phyloP scores from a whole-genome alignment of 2,888 invertebrate genomes.

The Branchinecta sandiegonensis region DNA sequence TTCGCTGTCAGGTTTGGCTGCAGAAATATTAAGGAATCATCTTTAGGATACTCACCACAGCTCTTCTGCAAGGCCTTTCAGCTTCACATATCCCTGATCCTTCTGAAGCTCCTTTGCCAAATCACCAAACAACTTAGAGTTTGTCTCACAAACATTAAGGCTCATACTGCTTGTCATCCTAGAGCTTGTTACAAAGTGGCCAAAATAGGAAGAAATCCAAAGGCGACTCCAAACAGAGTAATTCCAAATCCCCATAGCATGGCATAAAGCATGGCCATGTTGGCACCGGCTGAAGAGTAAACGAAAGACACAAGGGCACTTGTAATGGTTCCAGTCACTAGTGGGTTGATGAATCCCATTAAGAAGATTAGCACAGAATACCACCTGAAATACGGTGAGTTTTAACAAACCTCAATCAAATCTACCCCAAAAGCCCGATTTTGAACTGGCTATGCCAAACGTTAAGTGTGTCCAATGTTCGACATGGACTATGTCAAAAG shows the following conservation, averaged over 20 bases:
- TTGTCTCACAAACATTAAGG: background rate
- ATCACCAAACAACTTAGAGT: background rate
- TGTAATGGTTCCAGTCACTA: conserved; percentile 71
- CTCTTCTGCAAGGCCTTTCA: background rate
- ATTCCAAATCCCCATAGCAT: conserved; percentile 90
- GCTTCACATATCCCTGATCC: background rate
- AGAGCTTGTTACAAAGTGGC: conserved; percentile 59
- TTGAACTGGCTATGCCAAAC: no score
- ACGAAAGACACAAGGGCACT: conserved; percentile 89
- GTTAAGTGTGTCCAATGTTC: no score
- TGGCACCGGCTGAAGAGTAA: conserved; percentile 71
- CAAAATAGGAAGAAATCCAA: conserved; percentile 82
- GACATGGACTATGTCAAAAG: no score
- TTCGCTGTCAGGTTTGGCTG: no score
- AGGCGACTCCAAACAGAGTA: conserved; percentile 70
- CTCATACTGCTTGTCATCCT: background rate
- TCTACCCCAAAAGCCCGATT: no score
- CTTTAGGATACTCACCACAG: background rate
- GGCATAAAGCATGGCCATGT: conserved; percentile 80
- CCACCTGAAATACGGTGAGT: conserved; percentile 45
- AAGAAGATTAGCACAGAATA: conserved; percentile 72
- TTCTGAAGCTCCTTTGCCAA: background rate
- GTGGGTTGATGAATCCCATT: conserved; percentile 77
- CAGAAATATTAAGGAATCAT: no score
- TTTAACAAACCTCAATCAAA: no score